phyloP scores from a whole-genome alignment of 2,797 vertebrate genomes.

The Sternarchorhynchus goeldii region DNA sequence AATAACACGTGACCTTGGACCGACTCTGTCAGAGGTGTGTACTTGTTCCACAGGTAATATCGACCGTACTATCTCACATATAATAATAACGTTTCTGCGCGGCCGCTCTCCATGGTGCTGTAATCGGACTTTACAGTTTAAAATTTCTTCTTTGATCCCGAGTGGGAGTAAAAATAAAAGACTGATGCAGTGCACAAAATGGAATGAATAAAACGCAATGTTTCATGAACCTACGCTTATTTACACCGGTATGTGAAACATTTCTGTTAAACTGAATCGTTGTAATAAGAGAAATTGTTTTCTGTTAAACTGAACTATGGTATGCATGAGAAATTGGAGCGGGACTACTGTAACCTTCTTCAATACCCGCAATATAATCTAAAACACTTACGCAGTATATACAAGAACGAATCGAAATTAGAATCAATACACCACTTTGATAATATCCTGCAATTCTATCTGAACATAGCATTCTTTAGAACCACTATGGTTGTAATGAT shows the following conservation, averaged over 20 bases:
- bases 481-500: no score
- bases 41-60: not conserved
- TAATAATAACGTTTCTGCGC: slow-evolving; percentile 31
- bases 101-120: slow-evolving; percentile 75
- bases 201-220: no score
- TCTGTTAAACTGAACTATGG: no score
- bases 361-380: not conserved
- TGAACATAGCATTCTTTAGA: no score
- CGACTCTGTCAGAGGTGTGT: not conserved
- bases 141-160: not conserved
- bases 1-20: not conserved
- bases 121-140: slow-evolving; percentile 37
- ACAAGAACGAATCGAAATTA: no score
- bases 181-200: no score
- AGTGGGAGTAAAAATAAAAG: not conserved
- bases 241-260: no score
- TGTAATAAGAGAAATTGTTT: no score
- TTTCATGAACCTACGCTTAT: no score
- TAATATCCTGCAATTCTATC: no score
- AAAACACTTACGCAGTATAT: not conserved
- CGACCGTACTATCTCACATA: slow-evolving; percentile 18
- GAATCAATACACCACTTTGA: no score
- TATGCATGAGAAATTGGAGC: not conserved
- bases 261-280: no score
- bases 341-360: not conserved